Conservation (phyloP, 2,113 vertebrate genomes). For the Malurus alboscapulatus region DNA sequence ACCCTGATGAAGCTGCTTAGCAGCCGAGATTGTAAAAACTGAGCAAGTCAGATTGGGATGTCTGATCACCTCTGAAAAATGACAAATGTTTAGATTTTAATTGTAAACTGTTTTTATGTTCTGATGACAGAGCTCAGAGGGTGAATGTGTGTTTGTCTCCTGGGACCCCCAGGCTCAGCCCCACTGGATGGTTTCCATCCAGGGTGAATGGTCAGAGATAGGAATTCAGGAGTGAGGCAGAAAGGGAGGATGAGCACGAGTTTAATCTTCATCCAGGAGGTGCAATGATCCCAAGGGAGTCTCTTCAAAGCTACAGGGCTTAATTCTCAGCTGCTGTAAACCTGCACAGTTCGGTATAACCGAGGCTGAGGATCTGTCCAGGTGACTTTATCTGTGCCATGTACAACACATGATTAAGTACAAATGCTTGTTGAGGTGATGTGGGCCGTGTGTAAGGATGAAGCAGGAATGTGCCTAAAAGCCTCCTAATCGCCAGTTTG, state of each 20-base stretch:
- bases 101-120: slow-evolving; percentile 21
- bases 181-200: not conserved
- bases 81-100: slow-evolving; percentile 31
- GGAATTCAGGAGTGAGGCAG: not conserved
- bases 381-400: not conserved
- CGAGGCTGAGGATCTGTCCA: not conserved
- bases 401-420: not conserved
- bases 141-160: not conserved
- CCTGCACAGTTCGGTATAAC: not conserved
- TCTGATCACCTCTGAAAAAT: slow-evolving; percentile 37
- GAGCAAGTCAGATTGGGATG: not conserved
- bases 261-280: not conserved
- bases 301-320: not conserved
- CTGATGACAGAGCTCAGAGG: not conserved
- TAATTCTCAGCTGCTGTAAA: not conserved
- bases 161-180: not conserved
- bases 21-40: slow-evolving; percentile 36
- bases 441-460: not conserved
- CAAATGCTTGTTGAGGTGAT: not conserved
- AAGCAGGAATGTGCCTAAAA: not conserved
- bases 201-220: not conserved
- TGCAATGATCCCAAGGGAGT: not conserved
- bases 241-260: not conserved
- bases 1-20: slow-evolving; percentile 15
- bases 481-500: not conserved